Evolutionary conservation across 2,113 vertebrate genomes (phyloP), one percentile per base, ranked within the genome.

Genomic region (Sinocyclocheilus rhinocerous): DNA sequence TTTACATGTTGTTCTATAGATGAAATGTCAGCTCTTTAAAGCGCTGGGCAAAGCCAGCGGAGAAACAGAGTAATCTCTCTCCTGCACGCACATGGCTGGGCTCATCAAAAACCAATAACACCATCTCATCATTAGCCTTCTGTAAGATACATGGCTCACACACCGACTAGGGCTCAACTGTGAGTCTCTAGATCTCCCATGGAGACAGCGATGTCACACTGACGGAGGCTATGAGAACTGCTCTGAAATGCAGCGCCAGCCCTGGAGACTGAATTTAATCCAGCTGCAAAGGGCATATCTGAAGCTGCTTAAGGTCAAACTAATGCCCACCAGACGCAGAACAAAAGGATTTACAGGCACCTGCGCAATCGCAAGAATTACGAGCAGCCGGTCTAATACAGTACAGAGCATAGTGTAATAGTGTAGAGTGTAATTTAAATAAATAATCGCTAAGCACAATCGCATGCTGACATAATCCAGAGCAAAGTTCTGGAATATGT

Each of bases 31-130:
- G 22, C 61, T 63, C 36, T 36, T 81, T 26, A 29, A 67, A 80
- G 55, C n/a, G n/a, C 57, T 63, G 33, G 36, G n/a, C 77, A n/a
- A 78, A 78, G 76, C 29, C 52, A 59, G 52, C 48, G 6, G 42
- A 48, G 45, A 48, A 33, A 84, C 26, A 36, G 33, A 42, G 12
- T 24, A 85, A 63, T 65, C 50, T 81, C 39, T 67, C 59, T 81
- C 79, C 24, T 65, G 78, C 22, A 48, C 12, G 1, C 72, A 55
- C 76, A 18, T 39, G 15, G 22, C 39, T 20, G 26, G 42, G 13
- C 72, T 87, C 79, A 83, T 88, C 61, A 61, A 52, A 81, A 70
- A 57, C 61, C 72, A 67, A 88, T 81, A 88, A 80, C 57, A 80
- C 61, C 78, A 82, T 83, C 63, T 83, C 73, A 86, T 88, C 73